Conservation (phyloP, 2,888 invertebrate species). For the Aphidoletes aphidimyza region DNA sequence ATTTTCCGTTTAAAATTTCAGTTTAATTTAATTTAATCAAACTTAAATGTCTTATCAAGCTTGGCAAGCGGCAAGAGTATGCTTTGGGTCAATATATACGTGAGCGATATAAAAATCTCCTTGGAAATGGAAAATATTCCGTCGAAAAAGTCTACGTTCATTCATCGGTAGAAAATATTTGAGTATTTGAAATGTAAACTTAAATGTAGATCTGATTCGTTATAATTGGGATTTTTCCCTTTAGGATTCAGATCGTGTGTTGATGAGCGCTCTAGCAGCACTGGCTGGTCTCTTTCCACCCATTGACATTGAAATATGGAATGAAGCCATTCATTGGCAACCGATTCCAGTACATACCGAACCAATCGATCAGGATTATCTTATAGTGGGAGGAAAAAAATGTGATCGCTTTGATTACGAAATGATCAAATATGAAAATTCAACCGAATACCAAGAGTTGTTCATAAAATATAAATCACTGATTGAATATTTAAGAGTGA, state of each 20-base stretch:
- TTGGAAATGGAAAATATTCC: slow-evolving; percentile 68
- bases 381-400: slow-evolving; percentile 72
- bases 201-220: neutral
- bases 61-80: slow-evolving; percentile 80
- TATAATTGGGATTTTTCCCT: neutral
- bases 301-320: slow-evolving; percentile 71
- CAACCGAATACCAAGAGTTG: slow-evolving; percentile 66
- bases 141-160: slow-evolving; percentile 69
- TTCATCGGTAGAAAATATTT: slow-evolving; percentile 69
- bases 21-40: neutral
- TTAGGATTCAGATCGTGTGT: slow-evolving; percentile 82
- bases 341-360: slow-evolving; percentile 81
- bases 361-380: slow-evolving; percentile 72
- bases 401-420: slow-evolving; percentile 76
- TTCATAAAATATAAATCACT: slow-evolving; percentile 65
- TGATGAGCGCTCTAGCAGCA: slow-evolving; percentile 87
- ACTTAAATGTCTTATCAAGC: slow-evolving; percentile 64
- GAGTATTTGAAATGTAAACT: too few species aligned
- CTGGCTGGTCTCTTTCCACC: slow-evolving; percentile 83
- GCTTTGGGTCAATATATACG: slow-evolving; percentile 80
- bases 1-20: neutral
- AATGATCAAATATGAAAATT: slow-evolving; percentile 68
- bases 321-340: slow-evolving; percentile 74
- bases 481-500: neutral
- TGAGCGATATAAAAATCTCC: slow-evolving; percentile 74